Base-by-base conservation (phyloP, 2,113 vertebrate genomes). In the Leptocoma aspasia region DNA sequence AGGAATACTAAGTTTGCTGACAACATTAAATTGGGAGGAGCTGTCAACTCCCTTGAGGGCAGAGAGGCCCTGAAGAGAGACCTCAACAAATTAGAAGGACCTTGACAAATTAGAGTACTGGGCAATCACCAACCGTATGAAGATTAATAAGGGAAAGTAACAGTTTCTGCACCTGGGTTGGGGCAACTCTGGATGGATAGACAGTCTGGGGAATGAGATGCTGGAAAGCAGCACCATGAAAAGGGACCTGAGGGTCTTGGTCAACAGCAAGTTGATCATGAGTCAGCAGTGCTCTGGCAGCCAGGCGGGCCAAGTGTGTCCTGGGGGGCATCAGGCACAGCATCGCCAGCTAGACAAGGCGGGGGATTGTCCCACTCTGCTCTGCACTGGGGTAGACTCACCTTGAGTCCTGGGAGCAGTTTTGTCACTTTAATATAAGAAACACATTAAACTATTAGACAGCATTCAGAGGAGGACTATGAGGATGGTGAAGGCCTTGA, bases 311-410 rank as follows among this genome's bases (percentile, higher is more conserved):
- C 49, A 41, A 14, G 7, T 0, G 0, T 78, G n/a, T 39, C 47
- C 47, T 41, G 56, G 10, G 27, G 27, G 0, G 8, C n/a, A 70
- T 61, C 56, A 70, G 56, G n/a, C 1, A 0, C 24, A 87, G 28
- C 54, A 47, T 15, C 0, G 0, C 8, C 47, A 61, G 28, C 33
- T 0, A 0, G 72, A 4, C 22, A 19, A 37, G 33, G 45, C 28
- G 52, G 17, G 33, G 14, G 31, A 52, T 27, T 68, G 61, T 59
- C 44, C 53, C 1, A 0, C 11, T 59, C 26, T 76, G 31, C 4
- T 77, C 27, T 69, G 54, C 4, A 1, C 53, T 59, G 45, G 33
- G 33, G 5, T 4, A 3, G 19, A 15, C 47, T 47, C 73, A 24
- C 10, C 28, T 69, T 0, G 0, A 61, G 15, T 61, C 2, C 30